A percentile compares a stretch with the other conserved stretches of the same genome.
Evolutionary conservation across 2,888 invertebrate species (phyloP).

Genomic region (Melanargia galathea): DNA sequence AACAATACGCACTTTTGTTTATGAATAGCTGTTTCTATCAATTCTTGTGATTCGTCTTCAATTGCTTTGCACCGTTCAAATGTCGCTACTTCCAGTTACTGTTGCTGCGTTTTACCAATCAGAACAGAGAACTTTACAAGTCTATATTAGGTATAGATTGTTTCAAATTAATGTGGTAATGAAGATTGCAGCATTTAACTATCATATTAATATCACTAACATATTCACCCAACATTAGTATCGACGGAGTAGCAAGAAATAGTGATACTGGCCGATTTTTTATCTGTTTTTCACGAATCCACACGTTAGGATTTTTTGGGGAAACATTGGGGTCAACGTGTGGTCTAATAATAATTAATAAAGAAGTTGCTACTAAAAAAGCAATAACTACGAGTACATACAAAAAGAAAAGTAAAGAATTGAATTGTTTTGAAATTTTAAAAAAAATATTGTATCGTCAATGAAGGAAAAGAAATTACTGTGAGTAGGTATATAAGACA

Average conservation of each 20-base stretch:
- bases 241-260: no score
- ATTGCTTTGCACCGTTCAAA: constrained; percentile 24
- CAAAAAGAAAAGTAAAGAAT: no score
- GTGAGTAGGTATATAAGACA: background rate
- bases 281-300: no score
- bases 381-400: no score
- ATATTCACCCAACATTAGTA: no score
- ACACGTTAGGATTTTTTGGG: no score
- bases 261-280: no score
- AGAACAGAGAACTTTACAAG: background rate
- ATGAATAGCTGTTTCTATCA: constrained; percentile 33
- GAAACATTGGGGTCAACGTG: no score
- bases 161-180: background rate
- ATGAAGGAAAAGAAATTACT: background rate
- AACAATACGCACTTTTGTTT: constrained; percentile 40
- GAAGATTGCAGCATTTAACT: background rate
- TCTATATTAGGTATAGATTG: background rate
- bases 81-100: background rate
- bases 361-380: no score
- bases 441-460: background rate
- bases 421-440: background rate
- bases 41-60: constrained; percentile 27
- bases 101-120: constrained; percentile 4
- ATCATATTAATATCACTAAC: background rate
- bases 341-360: no score